phyloP scores from a whole-genome alignment of 2,888 invertebrate species.

The Pristionchus mayeri region DNA sequence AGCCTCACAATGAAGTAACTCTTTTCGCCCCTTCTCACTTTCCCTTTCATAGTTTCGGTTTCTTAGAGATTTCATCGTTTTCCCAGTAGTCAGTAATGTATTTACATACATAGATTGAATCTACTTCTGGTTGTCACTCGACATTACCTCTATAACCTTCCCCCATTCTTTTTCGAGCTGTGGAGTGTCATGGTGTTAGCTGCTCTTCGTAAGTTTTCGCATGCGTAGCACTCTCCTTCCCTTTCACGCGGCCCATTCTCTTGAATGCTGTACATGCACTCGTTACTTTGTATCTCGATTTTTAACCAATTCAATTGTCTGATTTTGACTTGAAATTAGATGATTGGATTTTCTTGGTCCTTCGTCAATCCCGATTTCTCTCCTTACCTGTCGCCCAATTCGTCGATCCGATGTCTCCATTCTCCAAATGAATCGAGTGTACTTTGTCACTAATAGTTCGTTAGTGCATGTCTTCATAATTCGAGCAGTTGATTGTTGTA shows the following conservation, averaged over 20 bases:
- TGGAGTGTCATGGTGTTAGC: constrained; percentile 38
- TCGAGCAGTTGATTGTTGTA: constrained; percentile 16
- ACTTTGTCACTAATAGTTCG: constrained; percentile 41
- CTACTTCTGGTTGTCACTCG: constrained; percentile 5
- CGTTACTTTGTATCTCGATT: neutral
- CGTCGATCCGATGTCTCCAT: constrained; percentile 6
- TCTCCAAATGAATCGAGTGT: constrained; percentile 26
- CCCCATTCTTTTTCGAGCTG: neutral
- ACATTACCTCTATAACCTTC: constrained; percentile 21
- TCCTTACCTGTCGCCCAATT: neutral
- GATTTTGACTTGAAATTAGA: neutral
- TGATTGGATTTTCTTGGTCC: neutral
- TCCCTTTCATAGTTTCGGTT: neutral
- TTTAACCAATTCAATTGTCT: neutral
- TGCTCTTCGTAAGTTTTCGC: neutral
- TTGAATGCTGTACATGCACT: constrained; percentile 45
- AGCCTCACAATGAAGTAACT: constrained; percentile 38
- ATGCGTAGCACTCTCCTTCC: neutral
- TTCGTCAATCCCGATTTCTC: neutral
- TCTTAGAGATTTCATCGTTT: neutral
- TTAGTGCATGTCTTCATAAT: constrained; percentile 40
- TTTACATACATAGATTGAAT: constrained; percentile 32
- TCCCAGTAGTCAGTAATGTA: constrained; percentile 4
- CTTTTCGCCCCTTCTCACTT: neutral
- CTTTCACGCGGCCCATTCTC: constrained; percentile 14